Evolutionary conservation across 2,113 vertebrate species (phyloP).

Genomic region (Pseudolaguvia tuberculata): DNA sequence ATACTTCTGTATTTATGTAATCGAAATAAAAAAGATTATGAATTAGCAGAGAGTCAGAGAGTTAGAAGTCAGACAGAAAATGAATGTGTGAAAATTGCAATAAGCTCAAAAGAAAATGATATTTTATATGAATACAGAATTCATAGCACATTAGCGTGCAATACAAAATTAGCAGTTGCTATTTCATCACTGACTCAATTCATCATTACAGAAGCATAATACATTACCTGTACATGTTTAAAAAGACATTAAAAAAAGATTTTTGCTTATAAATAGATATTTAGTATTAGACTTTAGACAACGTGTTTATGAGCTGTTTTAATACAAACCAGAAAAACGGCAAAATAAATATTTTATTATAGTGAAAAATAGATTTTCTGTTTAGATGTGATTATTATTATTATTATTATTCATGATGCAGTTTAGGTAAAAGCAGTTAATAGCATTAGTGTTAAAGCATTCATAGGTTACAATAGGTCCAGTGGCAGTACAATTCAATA

Average conservation of each 20-base stretch:
- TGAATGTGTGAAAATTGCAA: conserved; percentile 4
- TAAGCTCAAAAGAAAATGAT: background rate
- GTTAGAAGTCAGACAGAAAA: conserved; percentile 15
- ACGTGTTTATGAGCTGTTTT: background rate
- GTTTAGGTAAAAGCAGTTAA: conserved; percentile 1
- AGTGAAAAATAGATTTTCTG: conserved; percentile 25
- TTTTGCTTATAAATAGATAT: conserved; percentile 16
- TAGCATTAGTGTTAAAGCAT: conserved; percentile 2
- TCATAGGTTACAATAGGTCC: conserved; percentile 2
- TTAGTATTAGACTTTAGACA: background rate
- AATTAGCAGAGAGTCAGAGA: conserved; percentile 13
- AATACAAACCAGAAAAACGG: background rate
- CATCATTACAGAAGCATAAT: conserved; percentile 29
- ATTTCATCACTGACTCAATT: conserved; percentile 22
- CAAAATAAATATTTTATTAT: conserved; percentile 13
- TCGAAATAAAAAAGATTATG: conserved; percentile 6
- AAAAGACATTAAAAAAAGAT: conserved; percentile 18
- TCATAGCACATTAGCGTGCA: conserved; percentile 32
- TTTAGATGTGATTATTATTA: background rate
- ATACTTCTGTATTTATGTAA: background rate
- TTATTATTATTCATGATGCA: background rate
- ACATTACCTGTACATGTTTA: conserved; percentile 38
- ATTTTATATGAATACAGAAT: conserved; percentile 9
- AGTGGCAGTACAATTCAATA: conserved; percentile 24
- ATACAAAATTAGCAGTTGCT: conserved; percentile 22